These are phyloP conservation scores for Sebastes wilsoni DNA, from an alignment of 2,797 vertebrate genomes.

Conservation along the genomic window DNA sequence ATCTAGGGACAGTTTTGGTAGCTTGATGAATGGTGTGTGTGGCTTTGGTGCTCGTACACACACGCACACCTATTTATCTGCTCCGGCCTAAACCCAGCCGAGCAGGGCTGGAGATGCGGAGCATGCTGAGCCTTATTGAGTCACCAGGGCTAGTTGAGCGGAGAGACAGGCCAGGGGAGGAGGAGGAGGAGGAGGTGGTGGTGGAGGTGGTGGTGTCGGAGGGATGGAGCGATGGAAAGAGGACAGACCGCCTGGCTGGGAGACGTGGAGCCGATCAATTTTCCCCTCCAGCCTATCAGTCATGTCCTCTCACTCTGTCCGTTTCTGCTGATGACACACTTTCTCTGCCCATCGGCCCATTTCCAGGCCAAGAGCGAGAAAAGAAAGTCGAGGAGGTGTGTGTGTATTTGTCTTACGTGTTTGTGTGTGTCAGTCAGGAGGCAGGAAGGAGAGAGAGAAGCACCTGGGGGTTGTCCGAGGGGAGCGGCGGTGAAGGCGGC, in stretches of 20 bases:
- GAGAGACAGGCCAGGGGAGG: conserved; percentile 61
- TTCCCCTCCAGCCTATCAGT: conserved; percentile 78
- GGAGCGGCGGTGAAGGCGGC: conserved; percentile 6
- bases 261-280: conserved; percentile 80
- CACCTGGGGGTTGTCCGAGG: conserved; percentile 62
- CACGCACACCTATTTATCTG: conserved; percentile 85
- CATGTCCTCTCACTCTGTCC: conserved; percentile 77
- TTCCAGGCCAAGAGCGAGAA: conserved; percentile 68
- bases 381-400: conserved; percentile 37
- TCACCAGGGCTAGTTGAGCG: conserved; percentile 79
- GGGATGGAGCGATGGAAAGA: conserved; percentile 55
- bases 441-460: not conserved
- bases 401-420: conserved; percentile 57
- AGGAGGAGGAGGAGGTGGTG: conserved; percentile 12
- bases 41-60: conserved; percentile 86
- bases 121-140: conserved; percentile 83
- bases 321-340: conserved; percentile 83
- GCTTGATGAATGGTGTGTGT: conserved; percentile 97
- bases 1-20: conserved; percentile 94
- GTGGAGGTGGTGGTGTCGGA: not conserved
- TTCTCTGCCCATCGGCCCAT: conserved; percentile 79
- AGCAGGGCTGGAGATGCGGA: conserved; percentile 86
- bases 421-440: conserved; percentile 43
- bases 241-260: conserved; percentile 63
- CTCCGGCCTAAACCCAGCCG: conserved; percentile 84